A percentile compares a stretch with the other conserved stretches of the same genome.
phyloP scores from a whole-genome alignment of 2,888 invertebrate species.

The Morpho deidamia region DNA sequence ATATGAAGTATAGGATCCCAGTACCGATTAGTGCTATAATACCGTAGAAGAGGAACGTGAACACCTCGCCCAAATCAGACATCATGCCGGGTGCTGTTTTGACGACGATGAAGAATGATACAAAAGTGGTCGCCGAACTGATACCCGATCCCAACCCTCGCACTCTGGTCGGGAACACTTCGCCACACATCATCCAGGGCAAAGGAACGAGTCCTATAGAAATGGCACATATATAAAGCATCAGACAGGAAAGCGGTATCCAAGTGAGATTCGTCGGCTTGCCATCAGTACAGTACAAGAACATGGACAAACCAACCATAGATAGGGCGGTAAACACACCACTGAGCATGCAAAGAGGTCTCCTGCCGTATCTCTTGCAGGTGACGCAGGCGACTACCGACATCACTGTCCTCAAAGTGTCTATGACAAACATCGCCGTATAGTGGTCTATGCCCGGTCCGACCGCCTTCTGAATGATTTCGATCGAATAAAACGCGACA shows the following conservation, averaged over 20 bases:
- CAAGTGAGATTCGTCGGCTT: slow-evolving; percentile 61
- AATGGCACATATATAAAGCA: slow-evolving; percentile 79
- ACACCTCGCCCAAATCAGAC: slow-evolving; percentile 71
- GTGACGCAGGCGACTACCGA: slow-evolving; percentile 81
- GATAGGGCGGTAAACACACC: slow-evolving; percentile 80
- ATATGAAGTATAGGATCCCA: slow-evolving; percentile 73
- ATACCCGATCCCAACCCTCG: slow-evolving; percentile 83
- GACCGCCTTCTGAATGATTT: slow-evolving; percentile 78
- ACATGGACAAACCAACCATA: slow-evolving; percentile 75
- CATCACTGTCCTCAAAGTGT: slow-evolving; percentile 79
- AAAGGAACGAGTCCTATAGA: slow-evolving; percentile 81
- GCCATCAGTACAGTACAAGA: slow-evolving; percentile 49
- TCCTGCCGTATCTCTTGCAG: slow-evolving; percentile 79
- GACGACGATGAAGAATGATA: slow-evolving; percentile 81
- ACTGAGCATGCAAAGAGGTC: slow-evolving; percentile 81
- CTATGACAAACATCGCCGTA: slow-evolving; percentile 81
- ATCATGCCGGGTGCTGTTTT: slow-evolving; percentile 83
- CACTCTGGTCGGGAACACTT: slow-evolving; percentile 81
- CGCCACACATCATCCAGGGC: slow-evolving; percentile 87
- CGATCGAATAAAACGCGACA: slow-evolving; percentile 84
- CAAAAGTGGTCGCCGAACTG: slow-evolving; percentile 81
- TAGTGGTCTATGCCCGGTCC: slow-evolving; percentile 81
- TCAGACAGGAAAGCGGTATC: slow-evolving; percentile 70
- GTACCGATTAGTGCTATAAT: slow-evolving; percentile 78
- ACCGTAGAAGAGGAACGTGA: slow-evolving; percentile 82